Percentiles rank a stretch among this genome's conserved stretches.
These are phyloP conservation scores for Lepisosteus oculatus DNA, from an alignment of 2,113 vertebrate species.

Conservation along the genomic window DNA sequence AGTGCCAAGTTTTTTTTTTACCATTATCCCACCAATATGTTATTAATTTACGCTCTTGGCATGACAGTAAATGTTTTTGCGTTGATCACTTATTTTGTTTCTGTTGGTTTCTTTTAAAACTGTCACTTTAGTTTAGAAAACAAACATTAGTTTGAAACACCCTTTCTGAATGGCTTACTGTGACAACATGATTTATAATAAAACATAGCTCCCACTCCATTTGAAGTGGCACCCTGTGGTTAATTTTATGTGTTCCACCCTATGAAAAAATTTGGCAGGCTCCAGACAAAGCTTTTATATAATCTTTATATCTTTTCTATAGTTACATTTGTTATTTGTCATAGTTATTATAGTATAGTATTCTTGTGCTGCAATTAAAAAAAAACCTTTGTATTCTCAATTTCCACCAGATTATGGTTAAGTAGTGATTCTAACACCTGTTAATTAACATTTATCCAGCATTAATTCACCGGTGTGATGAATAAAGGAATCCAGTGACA, in stretches of 20 bases:
- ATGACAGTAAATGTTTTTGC: too few species aligned
- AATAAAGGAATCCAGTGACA: neutral
- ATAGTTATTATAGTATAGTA: neutral
- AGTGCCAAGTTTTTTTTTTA: too few species aligned
- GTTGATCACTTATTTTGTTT: too few species aligned
- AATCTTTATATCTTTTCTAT: neutral
- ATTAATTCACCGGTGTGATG: slow-evolving; percentile 7
- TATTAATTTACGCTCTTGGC: too few species aligned
- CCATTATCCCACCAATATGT: too few species aligned
- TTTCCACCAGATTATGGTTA: neutral
- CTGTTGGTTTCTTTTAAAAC: too few species aligned
- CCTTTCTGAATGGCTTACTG: neutral
- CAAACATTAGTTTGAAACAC: too few species aligned
- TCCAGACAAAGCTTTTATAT: neutral
- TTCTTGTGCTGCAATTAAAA: neutral
- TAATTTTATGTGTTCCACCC: slow-evolving; percentile 5
- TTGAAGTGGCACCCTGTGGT: neutral
- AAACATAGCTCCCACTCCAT: neutral
- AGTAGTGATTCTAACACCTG: neutral
- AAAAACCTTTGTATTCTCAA: neutral
- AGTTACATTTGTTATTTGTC: neutral
- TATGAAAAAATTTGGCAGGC: neutral
- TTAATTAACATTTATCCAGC: neutral
- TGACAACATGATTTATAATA: neutral
- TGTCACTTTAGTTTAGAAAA: too few species aligned